Evolutionary conservation across 2,797 vertebrate genomes (phyloP).

Genomic region (Diceros bicornis): DNA sequence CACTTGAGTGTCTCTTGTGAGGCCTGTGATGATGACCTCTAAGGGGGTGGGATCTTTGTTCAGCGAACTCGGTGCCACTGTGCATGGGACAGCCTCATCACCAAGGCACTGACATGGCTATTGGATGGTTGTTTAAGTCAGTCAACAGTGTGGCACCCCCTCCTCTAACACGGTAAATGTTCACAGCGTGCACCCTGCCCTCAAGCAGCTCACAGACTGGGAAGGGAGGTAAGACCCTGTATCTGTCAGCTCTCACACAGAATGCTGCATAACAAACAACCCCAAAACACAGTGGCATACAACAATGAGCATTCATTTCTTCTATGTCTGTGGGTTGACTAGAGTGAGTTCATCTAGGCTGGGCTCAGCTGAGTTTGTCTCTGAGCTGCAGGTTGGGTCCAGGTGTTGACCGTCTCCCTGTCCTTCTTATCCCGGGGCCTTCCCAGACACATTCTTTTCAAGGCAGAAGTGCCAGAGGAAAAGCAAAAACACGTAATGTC

Average conservation of each 20-base stretch:
- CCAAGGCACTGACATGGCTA: neutral
- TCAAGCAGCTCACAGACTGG: no score
- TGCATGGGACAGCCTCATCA: neutral
- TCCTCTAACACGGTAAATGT: neutral
- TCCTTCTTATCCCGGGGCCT: neutral
- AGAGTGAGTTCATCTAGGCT: no score
- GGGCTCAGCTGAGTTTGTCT: neutral
- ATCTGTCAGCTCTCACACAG: neutral
- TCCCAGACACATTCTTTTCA: accelerated
- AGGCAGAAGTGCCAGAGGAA: neutral
- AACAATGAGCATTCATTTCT: accelerated
- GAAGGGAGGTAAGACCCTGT: neutral
- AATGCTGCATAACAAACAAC: accelerated
- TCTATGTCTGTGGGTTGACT: neutral
- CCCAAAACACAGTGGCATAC: neutral
- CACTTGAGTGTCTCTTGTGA: accelerated
- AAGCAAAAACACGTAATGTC: accelerated
- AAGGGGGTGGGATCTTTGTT: neutral
- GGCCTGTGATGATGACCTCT: neutral
- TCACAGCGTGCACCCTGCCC: no score
- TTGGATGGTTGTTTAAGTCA: no score
- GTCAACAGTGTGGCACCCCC: neutral
- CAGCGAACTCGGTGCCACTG: neutral
- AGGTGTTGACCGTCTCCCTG: accelerated
- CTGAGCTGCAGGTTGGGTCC: neutral